A percentile compares a stretch with the other conserved stretches of the same genome.
phyloP scores from a whole-genome alignment of 2,113 vertebrate genomes.

The Ochotona princeps region DNA sequence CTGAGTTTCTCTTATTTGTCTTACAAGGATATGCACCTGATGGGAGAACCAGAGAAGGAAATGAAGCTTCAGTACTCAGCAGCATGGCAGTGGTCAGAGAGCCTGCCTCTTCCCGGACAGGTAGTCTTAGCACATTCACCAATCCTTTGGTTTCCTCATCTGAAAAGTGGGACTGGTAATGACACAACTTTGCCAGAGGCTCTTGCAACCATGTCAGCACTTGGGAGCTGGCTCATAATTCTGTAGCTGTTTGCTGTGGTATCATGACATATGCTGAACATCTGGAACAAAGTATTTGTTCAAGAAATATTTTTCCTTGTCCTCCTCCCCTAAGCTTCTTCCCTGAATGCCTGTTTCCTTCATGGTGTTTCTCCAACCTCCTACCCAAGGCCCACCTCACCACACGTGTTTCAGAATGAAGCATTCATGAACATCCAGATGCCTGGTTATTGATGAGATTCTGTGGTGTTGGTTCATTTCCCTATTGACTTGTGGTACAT shows the following conservation, averaged over 20 bases:
- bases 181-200: neutral
- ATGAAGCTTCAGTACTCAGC: neutral
- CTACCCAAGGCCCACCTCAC: neutral
- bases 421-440: neutral
- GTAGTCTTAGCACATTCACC: neutral
- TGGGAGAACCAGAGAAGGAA: fast-evolving
- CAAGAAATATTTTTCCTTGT: neutral
- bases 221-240: neutral
- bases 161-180: neutral
- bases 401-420: neutral
- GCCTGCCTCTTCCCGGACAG: neutral
- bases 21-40: fast-evolving
- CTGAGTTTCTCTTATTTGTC: neutral
- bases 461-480: neutral
- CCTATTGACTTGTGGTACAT: neutral
- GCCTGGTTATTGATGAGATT: neutral
- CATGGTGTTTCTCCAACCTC: neutral
- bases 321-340: constrained; percentile 52
- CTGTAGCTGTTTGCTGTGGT: neutral
- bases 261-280: neutral
- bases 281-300: neutral
- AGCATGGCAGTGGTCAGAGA: neutral
- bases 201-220: fast-evolving
- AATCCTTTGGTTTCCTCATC: neutral
- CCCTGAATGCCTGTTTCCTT: neutral